These are phyloP conservation scores for Phymastichus coffea DNA, from an alignment of 1,140 invertebrate genomes.

Conservation along the genomic window DNA sequence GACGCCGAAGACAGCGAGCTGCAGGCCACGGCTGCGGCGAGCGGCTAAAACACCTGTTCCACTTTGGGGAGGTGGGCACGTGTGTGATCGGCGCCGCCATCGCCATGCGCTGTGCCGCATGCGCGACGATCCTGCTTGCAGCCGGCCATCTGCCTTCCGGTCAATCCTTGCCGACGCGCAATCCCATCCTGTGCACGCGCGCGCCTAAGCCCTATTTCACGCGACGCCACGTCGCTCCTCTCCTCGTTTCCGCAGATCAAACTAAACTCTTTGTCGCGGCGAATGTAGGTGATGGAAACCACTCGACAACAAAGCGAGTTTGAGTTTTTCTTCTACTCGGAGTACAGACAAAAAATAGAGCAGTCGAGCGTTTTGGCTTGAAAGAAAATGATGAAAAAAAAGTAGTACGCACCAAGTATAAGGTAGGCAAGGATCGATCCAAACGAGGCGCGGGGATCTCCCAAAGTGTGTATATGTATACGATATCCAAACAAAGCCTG, in stretches of 20 bases:
- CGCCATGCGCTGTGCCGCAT: slow-evolving; percentile 16
- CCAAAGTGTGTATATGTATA: not conserved
- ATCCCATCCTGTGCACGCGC: too few relatives aligned
- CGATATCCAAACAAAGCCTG: not conserved
- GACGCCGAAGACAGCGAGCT: too few relatives aligned
- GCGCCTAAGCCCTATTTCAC: too few relatives aligned
- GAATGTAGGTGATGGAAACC: too few relatives aligned
- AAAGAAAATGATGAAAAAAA: not conserved
- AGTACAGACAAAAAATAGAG: too few relatives aligned
- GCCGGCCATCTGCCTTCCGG: slow-evolving; percentile 4
- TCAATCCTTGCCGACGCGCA: not conserved
- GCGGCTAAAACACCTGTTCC: slow-evolving; percentile 34
- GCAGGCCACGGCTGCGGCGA: slow-evolving; percentile 1
- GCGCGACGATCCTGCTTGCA: not conserved
- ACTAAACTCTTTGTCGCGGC: too few relatives aligned
- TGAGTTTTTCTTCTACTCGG: too few relatives aligned
- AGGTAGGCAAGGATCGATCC: slow-evolving; percentile 7
- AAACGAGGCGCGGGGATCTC: not conserved
- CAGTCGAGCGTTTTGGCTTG: not conserved
- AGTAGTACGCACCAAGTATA: slow-evolving; percentile 8
- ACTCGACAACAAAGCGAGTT: too few relatives aligned
- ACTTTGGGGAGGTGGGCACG: slow-evolving; percentile 15
- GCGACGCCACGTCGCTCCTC: slow-evolving; percentile 10
- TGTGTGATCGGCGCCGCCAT: slow-evolving; percentile 9
- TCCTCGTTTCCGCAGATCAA: slow-evolving; percentile 17